Evolutionary conservation across 2,113 vertebrate genomes (phyloP).

Genomic region (Rhinopomastus cyanomelas): DNA sequence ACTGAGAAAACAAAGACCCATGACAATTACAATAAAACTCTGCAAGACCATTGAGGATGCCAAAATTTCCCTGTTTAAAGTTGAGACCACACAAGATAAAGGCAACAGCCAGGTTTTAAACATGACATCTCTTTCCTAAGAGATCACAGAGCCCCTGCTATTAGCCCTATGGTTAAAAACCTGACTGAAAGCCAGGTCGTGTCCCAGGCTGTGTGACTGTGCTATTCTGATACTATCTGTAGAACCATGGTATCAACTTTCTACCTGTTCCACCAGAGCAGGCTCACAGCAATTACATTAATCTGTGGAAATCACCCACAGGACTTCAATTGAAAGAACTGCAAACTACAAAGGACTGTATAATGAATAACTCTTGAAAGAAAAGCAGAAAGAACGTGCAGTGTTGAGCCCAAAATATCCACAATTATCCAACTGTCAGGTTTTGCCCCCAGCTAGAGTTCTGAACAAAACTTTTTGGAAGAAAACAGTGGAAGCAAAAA

Average conservation of each 20-base stretch:
- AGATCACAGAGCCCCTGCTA: background rate
- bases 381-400: background rate
- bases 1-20: background rate
- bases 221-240: background rate
- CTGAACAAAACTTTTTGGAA: background rate
- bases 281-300: background rate
- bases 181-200: background rate
- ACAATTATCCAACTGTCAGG: rapidly evolving
- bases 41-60: background rate
- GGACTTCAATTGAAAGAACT: slow-evolving; percentile 2
- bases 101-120: background rate
- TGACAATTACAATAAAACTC: background rate
- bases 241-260: background rate
- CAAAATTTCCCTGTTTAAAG: background rate
- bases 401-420: background rate
- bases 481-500: background rate
- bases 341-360: background rate
- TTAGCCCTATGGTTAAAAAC: background rate
- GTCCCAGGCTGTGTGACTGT: background rate
- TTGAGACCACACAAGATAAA: background rate
- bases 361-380: slow-evolving; percentile 1
- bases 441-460: background rate
- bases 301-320: background rate
- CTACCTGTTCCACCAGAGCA: background rate
- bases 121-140: background rate